Evolutionary conservation across 2,797 vertebrate genomes (phyloP).

Genomic region (Fistularia tabacaria): DNA sequence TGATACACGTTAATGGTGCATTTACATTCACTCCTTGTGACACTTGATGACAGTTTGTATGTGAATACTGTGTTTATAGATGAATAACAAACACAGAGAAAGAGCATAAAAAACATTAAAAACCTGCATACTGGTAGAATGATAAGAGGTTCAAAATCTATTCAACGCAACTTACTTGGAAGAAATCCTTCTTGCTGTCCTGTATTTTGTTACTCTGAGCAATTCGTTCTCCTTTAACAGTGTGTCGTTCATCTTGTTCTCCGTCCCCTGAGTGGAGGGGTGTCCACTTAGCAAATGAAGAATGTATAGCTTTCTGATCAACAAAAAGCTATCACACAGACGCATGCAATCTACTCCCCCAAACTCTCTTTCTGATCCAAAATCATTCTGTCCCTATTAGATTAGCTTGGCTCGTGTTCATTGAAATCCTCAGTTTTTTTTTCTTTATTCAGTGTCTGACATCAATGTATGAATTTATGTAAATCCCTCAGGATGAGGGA

Average conservation of each 20-base stretch:
- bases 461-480: constrained; percentile 11
- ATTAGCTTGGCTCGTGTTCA: constrained; percentile 3
- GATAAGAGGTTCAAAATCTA: too few relatives aligned
- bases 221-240: constrained; percentile 64
- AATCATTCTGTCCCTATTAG: constrained; percentile 56
- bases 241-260: constrained; percentile 57
- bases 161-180: too few relatives aligned
- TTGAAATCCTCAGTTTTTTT: constrained; percentile 17
- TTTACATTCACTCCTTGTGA: too few relatives aligned
- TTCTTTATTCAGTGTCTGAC: constrained; percentile 22
- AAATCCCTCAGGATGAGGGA: constrained; percentile 23
- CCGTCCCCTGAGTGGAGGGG: constrained; percentile 46
- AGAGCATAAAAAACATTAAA: too few relatives aligned
- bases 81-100: too few relatives aligned
- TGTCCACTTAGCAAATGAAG: constrained; percentile 52
- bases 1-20: too few relatives aligned
- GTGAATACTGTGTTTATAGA: too few relatives aligned
- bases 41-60: too few relatives aligned
- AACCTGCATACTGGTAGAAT: too few relatives aligned
- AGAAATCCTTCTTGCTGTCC: too few relatives aligned
- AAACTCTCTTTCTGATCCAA: constrained; percentile 62
- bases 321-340: constrained; percentile 46
- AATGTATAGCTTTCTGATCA: constrained; percentile 66
- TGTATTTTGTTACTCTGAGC: constrained; percentile 5
- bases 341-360: constrained; percentile 49